Base-by-base conservation (phyloP, 2,888 invertebrate species). In the Chrysopilus asiliformis region DNA sequence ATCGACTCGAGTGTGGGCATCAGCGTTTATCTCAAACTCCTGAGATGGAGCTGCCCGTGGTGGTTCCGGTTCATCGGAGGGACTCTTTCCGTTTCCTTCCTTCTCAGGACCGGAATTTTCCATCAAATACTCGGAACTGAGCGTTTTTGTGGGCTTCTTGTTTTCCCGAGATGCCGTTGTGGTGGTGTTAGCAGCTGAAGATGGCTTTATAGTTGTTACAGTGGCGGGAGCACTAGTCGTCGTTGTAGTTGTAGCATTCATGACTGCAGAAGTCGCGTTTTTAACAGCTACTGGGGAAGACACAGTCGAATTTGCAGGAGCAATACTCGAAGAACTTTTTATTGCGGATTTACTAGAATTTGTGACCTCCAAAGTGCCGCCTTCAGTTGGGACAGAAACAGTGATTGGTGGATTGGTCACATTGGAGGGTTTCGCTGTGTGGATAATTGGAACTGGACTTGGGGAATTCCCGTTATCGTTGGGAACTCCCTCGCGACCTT, bases 111-210 rank as follows among this genome's bases (percentile, higher is more conserved):
- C n/a, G 29, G 3, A 10, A 43, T 17, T 44, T 38, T 24, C 48
- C 43, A 9, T n/a, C n/a, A n/a, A n/a, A n/a, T 68, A 57, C 33
- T 57, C 57, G 38, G 60, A 58, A 32, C 67, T 62, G 28, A 57
- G 52, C 2, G 71, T 70, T 5, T 67, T 54, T n/a, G 55, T 60
- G 4, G 72, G 72, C 48, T 72, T 72, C 40, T 65, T 67, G 8
- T 63, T 65, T 44, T 57, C 64, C 29, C 51, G 53, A n/a, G 56
- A 57, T 2, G 57, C 50, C 3, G 56, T 53, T 0, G 52, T 55
- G 0, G 52, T 51, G 0, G 53, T 53, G 0, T 55, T 51, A 0
- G 54, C 51, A 0, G 50, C 50, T 1, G 48, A 49, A 0, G 50
- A 49, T 0, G 50, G 50, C 0, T 50, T 50, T 0, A 47, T 49